Percentiles rank a stretch among this genome's conserved stretches.
These are phyloP conservation scores for Galeruca laticollis DNA, from an alignment of 2,888 invertebrate genomes.

Conservation along the genomic window DNA sequence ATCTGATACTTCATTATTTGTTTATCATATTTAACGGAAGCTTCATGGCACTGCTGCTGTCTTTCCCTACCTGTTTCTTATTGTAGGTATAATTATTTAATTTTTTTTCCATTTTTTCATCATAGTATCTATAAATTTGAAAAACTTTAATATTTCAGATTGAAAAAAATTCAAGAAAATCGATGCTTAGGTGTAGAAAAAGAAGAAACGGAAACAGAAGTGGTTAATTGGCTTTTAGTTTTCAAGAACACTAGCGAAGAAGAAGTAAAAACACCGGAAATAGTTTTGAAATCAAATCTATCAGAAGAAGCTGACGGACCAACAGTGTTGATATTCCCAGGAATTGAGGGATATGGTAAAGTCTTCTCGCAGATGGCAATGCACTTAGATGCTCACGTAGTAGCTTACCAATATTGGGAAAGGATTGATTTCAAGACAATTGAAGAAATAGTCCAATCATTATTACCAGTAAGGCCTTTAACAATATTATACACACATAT, in stretches of 20 bases:
- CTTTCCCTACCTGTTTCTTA: no score
- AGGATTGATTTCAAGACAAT: conserved; percentile 67
- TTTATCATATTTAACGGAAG: no score
- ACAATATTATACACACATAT: no score
- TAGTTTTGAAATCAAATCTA: conserved; percentile 22
- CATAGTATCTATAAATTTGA: no score
- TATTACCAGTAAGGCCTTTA: no score
- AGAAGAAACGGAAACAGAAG: not conserved
- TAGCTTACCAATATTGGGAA: conserved; percentile 71
- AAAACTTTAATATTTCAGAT: conserved; percentile 55
- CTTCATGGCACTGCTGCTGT: no score
- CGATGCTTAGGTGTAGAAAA: conserved; percentile 71
- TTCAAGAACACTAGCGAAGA: conserved; percentile 69
- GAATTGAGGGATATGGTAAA: conserved; percentile 75
- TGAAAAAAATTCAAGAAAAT: conserved; percentile 70
- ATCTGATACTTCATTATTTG: no score
- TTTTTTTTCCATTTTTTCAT: no score
- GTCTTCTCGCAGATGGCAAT: conserved; percentile 69
- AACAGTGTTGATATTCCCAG: conserved; percentile 74
- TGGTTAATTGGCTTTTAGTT: not conserved
- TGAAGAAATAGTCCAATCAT: conserved; percentile 68
- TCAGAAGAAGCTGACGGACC: conserved; percentile 46
- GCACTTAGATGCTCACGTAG: conserved; percentile 68
- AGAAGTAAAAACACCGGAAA: conserved; percentile 1
- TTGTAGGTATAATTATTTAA: no score